Evolutionary conservation across 2,888 invertebrate genomes (phyloP), one percentile per base, ranked within the genome.

Genomic region (Ochropacha duplaris): DNA sequence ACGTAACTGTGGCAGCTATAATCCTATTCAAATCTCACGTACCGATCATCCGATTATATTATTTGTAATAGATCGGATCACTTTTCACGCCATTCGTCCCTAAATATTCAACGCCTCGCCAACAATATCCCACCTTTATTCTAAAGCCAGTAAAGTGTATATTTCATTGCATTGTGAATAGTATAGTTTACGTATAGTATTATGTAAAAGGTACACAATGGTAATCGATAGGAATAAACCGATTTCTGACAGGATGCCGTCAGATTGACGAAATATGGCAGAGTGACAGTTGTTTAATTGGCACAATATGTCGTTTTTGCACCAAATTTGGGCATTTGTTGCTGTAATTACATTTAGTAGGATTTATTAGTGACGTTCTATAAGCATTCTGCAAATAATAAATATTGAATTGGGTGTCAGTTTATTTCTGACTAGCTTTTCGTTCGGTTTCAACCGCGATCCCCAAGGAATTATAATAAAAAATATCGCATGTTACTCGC

Each of bases 11-110:
- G 44, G 44, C 44, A 19, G 66, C 65, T 65, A 59, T 81, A 81
- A 84, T 81, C 82, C 86, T 71, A 87, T 87, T 83, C 83, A 83
- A 66, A 69, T 66, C 72, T 74, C 88, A 84, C 88, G 86, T 86
- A 76, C 67, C 56, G 57, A n/a, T 86, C 88, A 90, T 81, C 90
- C 79, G 90, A 85, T 90, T 90, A 90, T 65, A 85, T 90, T 90
- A 90, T 65, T 69, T 72, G 89, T 88, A 88, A 90, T 85, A 83
- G 87, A 90, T 90, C 86, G 83, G 75, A 62, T 71, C 78, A 85
- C 85, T 88, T 87, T 81, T 80, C 81, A 79, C 79, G 72, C 77
- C 69, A 72, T 75, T 78, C 72, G 72, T 71, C 71, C 70, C 75
- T 71, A 77, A 76, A 75, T 72, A 74, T 73, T 69, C 72, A 68